phyloP scores from a whole-genome alignment of 2,888 invertebrate species.

The Rhorus exstirpatorius region DNA sequence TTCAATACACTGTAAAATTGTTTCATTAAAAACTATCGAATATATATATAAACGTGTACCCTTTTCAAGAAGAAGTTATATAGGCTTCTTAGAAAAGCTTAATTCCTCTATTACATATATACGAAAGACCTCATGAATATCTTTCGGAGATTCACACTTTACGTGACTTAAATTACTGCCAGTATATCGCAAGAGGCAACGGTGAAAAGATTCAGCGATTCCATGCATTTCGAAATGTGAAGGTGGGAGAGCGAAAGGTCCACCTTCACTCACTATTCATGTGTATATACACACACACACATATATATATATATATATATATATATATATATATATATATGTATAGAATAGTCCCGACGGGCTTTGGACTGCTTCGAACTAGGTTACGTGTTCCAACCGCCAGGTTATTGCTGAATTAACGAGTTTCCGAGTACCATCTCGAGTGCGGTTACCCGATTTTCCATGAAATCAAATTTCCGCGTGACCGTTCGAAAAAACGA shows the following conservation, averaged over 20 bases:
- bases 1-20: neutral
- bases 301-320: slow-evolving; percentile 1
- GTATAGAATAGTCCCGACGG: slow-evolving; percentile 39
- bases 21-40: neutral
- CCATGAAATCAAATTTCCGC: slow-evolving; percentile 38
- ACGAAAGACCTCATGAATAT: slow-evolving; percentile 6
- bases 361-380: slow-evolving; percentile 33
- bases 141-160: slow-evolving; percentile 26
- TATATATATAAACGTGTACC: neutral
- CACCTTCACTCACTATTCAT: neutral
- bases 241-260: slow-evolving; percentile 7
- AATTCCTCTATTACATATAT: slow-evolving; percentile 12
- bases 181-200: slow-evolving; percentile 1
- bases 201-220: slow-evolving; percentile 53
- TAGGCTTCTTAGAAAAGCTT: neutral
- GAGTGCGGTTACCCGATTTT: slow-evolving; percentile 15
- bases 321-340: slow-evolving; percentile 8
- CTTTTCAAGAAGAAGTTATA: neutral
- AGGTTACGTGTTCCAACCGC: slow-evolving; percentile 39
- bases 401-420: slow-evolving; percentile 52
- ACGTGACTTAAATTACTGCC: slow-evolving; percentile 30
- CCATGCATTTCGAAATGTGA: slow-evolving; percentile 58
- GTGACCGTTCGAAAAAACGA: slow-evolving; percentile 12
- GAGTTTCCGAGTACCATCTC: slow-evolving; percentile 36
- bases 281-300: neutral